Percentiles rank a stretch among this genome's conserved stretches.
These are phyloP conservation scores for Malacoctenus gilli DNA, from an alignment of 2,797 vertebrate species.

Conservation along the genomic window DNA sequence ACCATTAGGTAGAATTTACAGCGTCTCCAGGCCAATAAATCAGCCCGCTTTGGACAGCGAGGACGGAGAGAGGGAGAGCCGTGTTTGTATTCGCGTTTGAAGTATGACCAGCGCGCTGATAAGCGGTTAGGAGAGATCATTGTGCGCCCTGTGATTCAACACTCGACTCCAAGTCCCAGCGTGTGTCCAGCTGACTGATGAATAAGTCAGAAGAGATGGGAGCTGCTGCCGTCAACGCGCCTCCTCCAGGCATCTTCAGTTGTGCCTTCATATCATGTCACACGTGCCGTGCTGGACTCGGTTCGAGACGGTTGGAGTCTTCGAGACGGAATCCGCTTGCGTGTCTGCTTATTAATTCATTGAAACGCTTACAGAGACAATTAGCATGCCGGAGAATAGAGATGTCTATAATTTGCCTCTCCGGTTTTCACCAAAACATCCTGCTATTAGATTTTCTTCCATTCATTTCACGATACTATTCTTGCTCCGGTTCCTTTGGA, in stretches of 20 bases:
- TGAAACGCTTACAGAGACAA: too few relatives aligned
- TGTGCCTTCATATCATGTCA: too few relatives aligned
- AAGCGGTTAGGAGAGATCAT: conserved; percentile 1
- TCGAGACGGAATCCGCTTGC: too few relatives aligned
- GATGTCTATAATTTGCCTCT: too few relatives aligned
- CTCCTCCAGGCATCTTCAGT: conserved; percentile 3
- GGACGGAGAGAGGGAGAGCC: background rate
- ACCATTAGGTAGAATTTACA: conserved; percentile 57
- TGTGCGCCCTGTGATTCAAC: background rate
- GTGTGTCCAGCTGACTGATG: conserved; percentile 2
- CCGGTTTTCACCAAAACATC: too few relatives aligned
- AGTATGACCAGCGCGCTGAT: conserved; percentile 13
- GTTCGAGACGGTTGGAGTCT: too few relatives aligned
- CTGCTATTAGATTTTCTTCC: too few relatives aligned
- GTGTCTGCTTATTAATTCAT: too few relatives aligned
- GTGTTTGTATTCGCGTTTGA: conserved; percentile 13
- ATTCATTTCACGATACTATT: too few relatives aligned
- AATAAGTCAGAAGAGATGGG: conserved; percentile 5
- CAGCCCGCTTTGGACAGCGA: conserved; percentile 4
- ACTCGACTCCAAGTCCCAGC: conserved; percentile 7
- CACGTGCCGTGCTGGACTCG: too few relatives aligned
- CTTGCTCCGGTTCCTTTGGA: too few relatives aligned
- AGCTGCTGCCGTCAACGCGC: background rate
- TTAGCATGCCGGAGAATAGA: too few relatives aligned
- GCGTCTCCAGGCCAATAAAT: conserved; percentile 16